Percentiles rank a stretch among this genome's conserved stretches.
These are phyloP conservation scores for Tetragonisca angustula DNA, from an alignment of 2,888 invertebrate species.

Conservation along the genomic window DNA sequence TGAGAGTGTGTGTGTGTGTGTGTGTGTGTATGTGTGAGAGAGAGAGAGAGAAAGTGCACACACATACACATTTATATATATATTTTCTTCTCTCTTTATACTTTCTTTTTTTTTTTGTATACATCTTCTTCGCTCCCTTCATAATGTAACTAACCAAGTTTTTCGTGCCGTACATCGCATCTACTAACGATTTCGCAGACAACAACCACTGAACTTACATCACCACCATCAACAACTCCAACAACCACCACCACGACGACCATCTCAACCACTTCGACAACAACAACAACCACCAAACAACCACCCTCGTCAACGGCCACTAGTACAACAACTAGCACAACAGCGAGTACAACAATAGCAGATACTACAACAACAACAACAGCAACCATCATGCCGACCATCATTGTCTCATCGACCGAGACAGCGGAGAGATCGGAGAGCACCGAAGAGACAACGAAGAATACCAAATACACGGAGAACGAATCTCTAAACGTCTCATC, in stretches of 20 bases:
- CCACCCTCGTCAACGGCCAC: conserved; percentile 55
- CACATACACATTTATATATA: neutral
- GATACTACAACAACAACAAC: conserved; percentile 61
- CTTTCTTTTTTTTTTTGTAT: conserved; percentile 17
- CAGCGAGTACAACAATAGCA: conserved; percentile 76
- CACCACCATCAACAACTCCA: conserved; percentile 67
- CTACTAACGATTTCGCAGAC: conserved; percentile 84
- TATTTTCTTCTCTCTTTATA: conserved; percentile 23
- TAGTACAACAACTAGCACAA: conserved; percentile 64
- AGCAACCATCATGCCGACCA: conserved; percentile 51
- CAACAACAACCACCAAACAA: conserved; percentile 60
- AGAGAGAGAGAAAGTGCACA: neutral
- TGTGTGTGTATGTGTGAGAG: too few species aligned
- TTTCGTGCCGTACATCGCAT: conserved; percentile 81
- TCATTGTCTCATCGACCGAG: conserved; percentile 63
- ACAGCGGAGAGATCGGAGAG: conserved; percentile 64
- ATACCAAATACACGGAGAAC: conserved; percentile 66
- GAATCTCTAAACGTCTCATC: conserved; percentile 66
- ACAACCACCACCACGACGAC: conserved; percentile 67
- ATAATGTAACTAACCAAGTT: conserved; percentile 80
- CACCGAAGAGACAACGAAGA: conserved; percentile 69
- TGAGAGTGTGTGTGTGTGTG: too few species aligned
- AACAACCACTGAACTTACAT: conserved; percentile 71
- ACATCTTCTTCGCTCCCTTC: conserved; percentile 56
- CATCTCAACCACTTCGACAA: conserved; percentile 74